phyloP scores from a whole-genome alignment of 2,113 vertebrate species.

The Callithrix jacchus region DNA sequence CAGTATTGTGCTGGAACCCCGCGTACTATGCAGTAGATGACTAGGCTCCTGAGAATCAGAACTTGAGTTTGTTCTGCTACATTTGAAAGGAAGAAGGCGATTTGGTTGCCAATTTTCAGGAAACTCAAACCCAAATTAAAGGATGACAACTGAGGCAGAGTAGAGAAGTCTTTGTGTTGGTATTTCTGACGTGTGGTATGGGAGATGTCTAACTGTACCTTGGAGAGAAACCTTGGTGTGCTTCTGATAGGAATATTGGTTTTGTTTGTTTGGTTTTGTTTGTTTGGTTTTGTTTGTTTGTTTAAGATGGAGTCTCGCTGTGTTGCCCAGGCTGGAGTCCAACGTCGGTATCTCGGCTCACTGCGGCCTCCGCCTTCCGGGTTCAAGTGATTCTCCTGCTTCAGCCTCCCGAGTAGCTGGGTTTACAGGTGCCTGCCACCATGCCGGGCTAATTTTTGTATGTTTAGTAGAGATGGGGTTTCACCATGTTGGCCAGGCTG shows the following conservation, averaged over 20 bases:
- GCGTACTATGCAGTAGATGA: background rate
- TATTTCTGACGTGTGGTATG: background rate
- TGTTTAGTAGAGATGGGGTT: too few species aligned
- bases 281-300: too few species aligned
- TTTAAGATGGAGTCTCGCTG: too few species aligned
- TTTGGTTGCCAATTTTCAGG: background rate
- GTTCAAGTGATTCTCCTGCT: too few species aligned
- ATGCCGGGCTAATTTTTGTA: too few species aligned
- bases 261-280: too few species aligned
- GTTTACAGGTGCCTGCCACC: too few species aligned
- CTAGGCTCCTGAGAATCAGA: background rate
- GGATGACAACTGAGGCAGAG: background rate
- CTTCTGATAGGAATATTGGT: background rate
- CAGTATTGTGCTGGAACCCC: background rate
- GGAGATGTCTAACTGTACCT: background rate
- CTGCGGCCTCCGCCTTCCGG: too few species aligned
- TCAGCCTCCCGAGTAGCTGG: too few species aligned
- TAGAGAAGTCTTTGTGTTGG: background rate
- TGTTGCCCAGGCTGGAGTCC: too few species aligned
- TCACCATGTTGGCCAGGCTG: too few species aligned
- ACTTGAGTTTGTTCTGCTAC: background rate
- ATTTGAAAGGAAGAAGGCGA: conserved; percentile 8
- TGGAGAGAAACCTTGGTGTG: background rate
- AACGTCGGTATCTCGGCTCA: too few species aligned
- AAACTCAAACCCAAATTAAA: background rate